Base-by-base conservation (phyloP, 2,113 vertebrate species). In the Gymnocephalus cernua region DNA sequence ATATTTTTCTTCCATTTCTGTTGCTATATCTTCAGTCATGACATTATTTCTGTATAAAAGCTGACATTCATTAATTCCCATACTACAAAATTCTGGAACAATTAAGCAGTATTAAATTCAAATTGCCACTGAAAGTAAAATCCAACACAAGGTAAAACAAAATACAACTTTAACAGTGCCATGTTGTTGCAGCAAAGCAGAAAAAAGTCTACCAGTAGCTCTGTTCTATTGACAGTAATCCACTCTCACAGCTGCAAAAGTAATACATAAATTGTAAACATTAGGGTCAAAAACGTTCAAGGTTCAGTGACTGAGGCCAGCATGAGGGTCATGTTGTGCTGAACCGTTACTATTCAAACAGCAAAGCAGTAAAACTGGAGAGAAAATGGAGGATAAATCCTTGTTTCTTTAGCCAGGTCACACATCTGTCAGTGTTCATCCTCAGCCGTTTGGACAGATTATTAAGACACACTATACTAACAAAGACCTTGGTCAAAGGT, bases 401-500 rank as follows among this genome's bases (percentile, higher is more conserved):
- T 29, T 16, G 15, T 54, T 25, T 75, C 38, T 57, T 77, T 2
- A 44, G 72, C 15, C 58, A 5, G 18, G 35, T 76, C 41, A 53
- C 64, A 72, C 57, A 41, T 9, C 32, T 4, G 66, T 41, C 41
- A 27, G 66, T 32, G 69, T 63, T 47, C 38, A 29, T 74, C 41
- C 38, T 53, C 61, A 21, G 27, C 35, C 32, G 44, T 65, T 59
- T 16, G 32, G 15, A 50, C 44, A n/a, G 16, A 32, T 51, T 50
- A 75, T 57, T 8, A 38, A 51, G 9, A 25, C 18, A 12, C 12
- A 11, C 10, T 41, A 10, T 38, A 29, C 73, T 92, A 96, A 9
- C 92, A 94, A 21, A 94, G 86, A 45, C 87, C 90, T 66, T 95
- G 92, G 92, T 97, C 96, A 0, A 95, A 97, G 70, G 93, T 88